Evolutionary conservation across 2,888 invertebrate species (phyloP).

Genomic region (Cerceris ruficornis): DNA sequence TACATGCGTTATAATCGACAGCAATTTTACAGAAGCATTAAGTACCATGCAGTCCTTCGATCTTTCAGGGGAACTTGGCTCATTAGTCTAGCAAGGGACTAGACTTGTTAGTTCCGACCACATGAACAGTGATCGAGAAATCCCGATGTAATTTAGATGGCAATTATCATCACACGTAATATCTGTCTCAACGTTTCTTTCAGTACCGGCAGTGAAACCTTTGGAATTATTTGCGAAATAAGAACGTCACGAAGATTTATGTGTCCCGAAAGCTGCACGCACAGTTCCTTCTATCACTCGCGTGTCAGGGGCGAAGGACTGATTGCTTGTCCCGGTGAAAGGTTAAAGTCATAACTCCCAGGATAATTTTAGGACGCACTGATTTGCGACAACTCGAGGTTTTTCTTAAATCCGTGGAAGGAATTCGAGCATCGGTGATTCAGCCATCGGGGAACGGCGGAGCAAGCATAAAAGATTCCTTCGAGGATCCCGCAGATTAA

Average conservation of each 20-base stretch:
- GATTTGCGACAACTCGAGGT: slow-evolving; percentile 18
- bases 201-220: background rate
- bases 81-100: too few relatives aligned
- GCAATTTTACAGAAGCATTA: too few relatives aligned
- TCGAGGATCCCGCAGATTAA: slow-evolving; percentile 68
- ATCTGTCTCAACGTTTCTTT: too few relatives aligned
- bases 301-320: slow-evolving; percentile 31
- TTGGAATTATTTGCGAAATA: background rate
- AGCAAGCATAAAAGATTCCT: slow-evolving; percentile 60
- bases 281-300: slow-evolving; percentile 28
- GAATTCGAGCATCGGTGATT: slow-evolving; percentile 46
- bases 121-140: too few relatives aligned
- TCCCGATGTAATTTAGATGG: too few relatives aligned
- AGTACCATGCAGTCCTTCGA: too few relatives aligned
- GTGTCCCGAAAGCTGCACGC: slow-evolving; percentile 32
- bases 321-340: slow-evolving; percentile 13
- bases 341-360: slow-evolving; percentile 28
- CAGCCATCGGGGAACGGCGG: slow-evolving; percentile 33
- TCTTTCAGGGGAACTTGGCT: too few relatives aligned
- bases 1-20: too few relatives aligned
- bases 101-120: too few relatives aligned
- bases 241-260: slow-evolving; percentile 5
- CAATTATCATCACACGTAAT: too few relatives aligned
- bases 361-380: slow-evolving; percentile 28
- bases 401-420: slow-evolving; percentile 18